These are phyloP conservation scores for Cistogaster globosa DNA, from an alignment of 2,888 invertebrate genomes.

Conservation along the genomic window DNA sequence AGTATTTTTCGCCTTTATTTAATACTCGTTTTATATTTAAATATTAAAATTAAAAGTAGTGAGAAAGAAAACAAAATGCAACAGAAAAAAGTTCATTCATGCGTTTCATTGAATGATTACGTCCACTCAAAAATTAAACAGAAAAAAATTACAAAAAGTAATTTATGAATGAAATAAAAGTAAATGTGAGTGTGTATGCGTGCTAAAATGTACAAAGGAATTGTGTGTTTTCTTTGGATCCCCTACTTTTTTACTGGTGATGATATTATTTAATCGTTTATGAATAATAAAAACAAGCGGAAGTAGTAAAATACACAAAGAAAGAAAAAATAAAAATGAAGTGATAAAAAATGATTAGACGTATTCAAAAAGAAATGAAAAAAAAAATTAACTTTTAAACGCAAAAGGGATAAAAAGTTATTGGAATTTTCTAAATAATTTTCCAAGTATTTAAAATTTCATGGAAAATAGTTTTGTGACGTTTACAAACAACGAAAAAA, in stretches of 20 bases:
- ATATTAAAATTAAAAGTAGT: not conserved
- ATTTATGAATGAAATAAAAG: slow-evolving; percentile 54
- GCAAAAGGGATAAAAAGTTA: no score
- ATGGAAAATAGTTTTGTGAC: no score
- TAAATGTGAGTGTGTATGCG: not conserved
- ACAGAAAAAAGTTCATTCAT: slow-evolving; percentile 57
- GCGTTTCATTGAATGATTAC: slow-evolving; percentile 68
- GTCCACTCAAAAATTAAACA: slow-evolving; percentile 58
- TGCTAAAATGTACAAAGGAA: not conserved
- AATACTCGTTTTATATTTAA: slow-evolving; percentile 33
- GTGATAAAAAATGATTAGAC: no score
- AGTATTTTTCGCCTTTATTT: not conserved
- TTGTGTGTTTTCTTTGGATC: not conserved
- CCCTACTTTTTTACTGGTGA: slow-evolving; percentile 21
- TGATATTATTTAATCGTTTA: not conserved
- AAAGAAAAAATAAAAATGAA: not conserved
- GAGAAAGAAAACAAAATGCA: not conserved
- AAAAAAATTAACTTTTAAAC: no score
- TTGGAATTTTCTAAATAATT: no score
- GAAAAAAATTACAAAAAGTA: slow-evolving; percentile 4
- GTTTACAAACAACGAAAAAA: no score
- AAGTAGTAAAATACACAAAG: slow-evolving; percentile 9
- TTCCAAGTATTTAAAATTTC: no score
- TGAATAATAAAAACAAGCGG: not conserved
- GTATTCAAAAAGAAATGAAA: no score